phyloP scores from a whole-genome alignment of 2,113 vertebrate species.

The Barbus barbus region DNA sequence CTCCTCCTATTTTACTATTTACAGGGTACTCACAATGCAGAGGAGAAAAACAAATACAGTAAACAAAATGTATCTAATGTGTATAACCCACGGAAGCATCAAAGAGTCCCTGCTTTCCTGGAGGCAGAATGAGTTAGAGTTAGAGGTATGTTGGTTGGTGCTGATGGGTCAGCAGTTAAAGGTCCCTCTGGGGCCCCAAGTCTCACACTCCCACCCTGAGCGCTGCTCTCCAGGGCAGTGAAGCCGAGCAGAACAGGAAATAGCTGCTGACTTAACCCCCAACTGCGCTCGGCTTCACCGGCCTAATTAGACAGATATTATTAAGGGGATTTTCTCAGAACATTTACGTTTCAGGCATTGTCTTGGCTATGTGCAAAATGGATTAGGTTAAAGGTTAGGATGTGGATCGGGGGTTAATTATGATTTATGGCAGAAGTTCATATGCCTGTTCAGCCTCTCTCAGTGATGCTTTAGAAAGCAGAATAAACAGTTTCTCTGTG shows the following conservation, averaged over 20 bases:
- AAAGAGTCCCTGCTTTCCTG: background rate
- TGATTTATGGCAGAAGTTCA: constrained; percentile 14
- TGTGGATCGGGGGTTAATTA: constrained; percentile 21
- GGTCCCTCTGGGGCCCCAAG: constrained; percentile 17
- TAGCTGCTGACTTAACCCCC: constrained; percentile 22
- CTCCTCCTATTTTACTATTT: background rate
- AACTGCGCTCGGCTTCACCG: background rate
- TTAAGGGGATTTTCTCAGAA: constrained; percentile 1
- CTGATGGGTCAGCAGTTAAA: constrained; percentile 28
- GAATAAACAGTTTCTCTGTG: background rate
- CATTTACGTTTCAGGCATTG: background rate
- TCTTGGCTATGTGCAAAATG: constrained; percentile 6
- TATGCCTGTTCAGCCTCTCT: background rate
- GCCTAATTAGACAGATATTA: constrained; percentile 39
- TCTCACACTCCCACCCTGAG: constrained; percentile 25
- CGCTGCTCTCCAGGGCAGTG: constrained; percentile 11
- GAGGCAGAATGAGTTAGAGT: constrained; percentile 1
- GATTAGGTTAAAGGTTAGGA: background rate
- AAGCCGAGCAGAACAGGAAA: constrained; percentile 44
- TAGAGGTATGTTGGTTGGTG: constrained; percentile 3
- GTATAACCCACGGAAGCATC: background rate
- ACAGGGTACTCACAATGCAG: background rate
- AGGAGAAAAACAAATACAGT: background rate
- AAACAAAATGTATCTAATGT: background rate
- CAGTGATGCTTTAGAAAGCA: constrained; percentile 1